Conservation (phyloP, 2,113 vertebrate genomes). For the Sander lucioperca region DNA sequence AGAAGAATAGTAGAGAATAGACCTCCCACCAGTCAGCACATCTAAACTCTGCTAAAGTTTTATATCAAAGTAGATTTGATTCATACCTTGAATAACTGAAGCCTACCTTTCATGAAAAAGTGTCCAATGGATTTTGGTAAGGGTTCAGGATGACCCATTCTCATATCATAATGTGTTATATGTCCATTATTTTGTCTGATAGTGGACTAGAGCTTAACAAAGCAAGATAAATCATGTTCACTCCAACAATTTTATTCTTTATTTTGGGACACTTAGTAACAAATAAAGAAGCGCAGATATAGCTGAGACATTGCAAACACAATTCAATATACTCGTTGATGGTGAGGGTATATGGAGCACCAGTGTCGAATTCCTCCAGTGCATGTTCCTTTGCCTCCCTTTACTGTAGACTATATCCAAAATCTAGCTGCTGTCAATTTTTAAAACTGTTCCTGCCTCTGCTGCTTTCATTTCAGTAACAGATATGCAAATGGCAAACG, state of each 20-base stretch:
- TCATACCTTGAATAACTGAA: background rate
- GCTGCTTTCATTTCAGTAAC: too few species aligned
- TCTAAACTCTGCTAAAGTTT: conserved; percentile 9
- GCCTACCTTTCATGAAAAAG: background rate
- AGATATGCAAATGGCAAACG: too few species aligned
- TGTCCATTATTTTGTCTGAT: background rate
- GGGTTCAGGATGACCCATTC: background rate
- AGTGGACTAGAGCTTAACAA: background rate
- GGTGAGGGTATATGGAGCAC: too few species aligned
- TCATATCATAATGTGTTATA: background rate
- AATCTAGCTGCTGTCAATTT: too few species aligned
- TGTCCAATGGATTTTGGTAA: background rate
- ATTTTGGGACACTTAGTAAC: background rate
- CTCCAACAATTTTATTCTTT: background rate
- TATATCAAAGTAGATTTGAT: background rate
- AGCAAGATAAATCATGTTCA: background rate
- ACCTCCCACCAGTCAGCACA: conserved; percentile 12
- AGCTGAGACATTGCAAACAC: too few species aligned
- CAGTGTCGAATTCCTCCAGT: too few species aligned
- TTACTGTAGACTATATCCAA: too few species aligned
- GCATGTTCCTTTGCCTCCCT: too few species aligned
- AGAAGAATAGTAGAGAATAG: background rate
- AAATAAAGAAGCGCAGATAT: too few species aligned
- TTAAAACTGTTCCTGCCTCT: too few species aligned
- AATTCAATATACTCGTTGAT: too few species aligned